Evolutionary conservation across 1,140 invertebrate genomes (phyloP).

Genomic region (Tigriopus japonicus): DNA sequence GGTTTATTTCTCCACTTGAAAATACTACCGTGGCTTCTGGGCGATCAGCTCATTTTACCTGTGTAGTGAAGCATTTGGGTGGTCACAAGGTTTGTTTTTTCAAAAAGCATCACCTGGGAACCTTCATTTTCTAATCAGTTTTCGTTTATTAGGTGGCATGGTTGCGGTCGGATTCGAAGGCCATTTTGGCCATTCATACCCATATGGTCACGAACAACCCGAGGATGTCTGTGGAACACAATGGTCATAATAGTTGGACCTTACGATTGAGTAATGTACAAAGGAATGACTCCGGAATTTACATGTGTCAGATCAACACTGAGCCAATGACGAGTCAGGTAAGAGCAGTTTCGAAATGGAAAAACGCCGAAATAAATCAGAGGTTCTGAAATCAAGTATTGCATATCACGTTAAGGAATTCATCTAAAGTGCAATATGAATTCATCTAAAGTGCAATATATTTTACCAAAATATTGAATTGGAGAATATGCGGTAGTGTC

Average conservation of each 20-base stretch:
- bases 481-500: too few species aligned
- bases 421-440: too few species aligned
- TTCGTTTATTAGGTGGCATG: conserved; percentile 48
- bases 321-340: conserved; percentile 72
- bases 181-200: conserved; percentile 72
- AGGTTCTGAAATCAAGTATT: too few species aligned
- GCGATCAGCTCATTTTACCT: conserved; percentile 67
- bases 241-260: conserved; percentile 80
- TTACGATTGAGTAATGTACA: conserved; percentile 58
- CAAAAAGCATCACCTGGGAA: background rate
- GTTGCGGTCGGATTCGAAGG: conserved; percentile 80
- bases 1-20: conserved; percentile 61
- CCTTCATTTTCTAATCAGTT: background rate
- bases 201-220: conserved; percentile 79
- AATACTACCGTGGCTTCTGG: conserved; percentile 70
- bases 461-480: too few species aligned
- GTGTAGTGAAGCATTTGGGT: conserved; percentile 71
- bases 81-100: conserved; percentile 66
- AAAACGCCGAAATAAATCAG: too few species aligned
- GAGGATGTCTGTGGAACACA: conserved; percentile 59
- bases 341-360: too few species aligned
- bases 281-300: conserved; percentile 62
- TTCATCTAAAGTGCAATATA: too few species aligned
- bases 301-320: conserved; percentile 93
- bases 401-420: too few species aligned